phyloP scores from a whole-genome alignment of 1,140 invertebrate species.

The Psilanteris sp. region DNA sequence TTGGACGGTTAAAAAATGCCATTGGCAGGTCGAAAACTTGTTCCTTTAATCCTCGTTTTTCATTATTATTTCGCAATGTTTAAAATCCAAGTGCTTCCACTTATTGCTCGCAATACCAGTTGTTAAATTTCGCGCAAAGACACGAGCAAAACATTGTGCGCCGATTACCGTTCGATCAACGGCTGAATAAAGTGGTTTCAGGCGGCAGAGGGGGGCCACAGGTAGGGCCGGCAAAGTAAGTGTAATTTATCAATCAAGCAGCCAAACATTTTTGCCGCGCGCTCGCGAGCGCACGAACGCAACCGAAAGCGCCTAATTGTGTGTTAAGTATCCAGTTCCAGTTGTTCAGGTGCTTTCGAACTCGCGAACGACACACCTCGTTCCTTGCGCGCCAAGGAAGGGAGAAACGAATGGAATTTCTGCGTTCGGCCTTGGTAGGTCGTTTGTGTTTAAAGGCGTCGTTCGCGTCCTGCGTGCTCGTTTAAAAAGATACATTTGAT shows the following conservation, averaged over 20 bases:
- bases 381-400: slow-evolving; percentile 38
- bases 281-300: slow-evolving; percentile 15
- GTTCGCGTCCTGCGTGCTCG: slow-evolving; percentile 46
- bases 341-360: slow-evolving; percentile 57
- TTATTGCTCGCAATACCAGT: no score
- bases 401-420: slow-evolving; percentile 66
- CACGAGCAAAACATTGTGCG: no score
- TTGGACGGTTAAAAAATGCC: no score
- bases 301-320: slow-evolving; percentile 45
- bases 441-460: slow-evolving; percentile 64
- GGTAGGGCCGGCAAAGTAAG: not conserved
- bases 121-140: no score
- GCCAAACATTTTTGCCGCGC: slow-evolving; percentile 11
- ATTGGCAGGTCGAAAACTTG: no score
- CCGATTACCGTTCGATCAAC: not conserved
- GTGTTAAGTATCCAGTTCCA: slow-evolving; percentile 59
- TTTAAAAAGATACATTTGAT: slow-evolving; percentile 52
- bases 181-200: not conserved
- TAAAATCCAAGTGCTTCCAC: no score
- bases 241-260: slow-evolving; percentile 38
- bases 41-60: no score
- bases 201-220: no score
- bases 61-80: no score
- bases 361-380: slow-evolving; percentile 63
- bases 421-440: slow-evolving; percentile 66